Base-by-base conservation (phyloP, 2,113 vertebrate species). In the Tichodroma muraria region DNA sequence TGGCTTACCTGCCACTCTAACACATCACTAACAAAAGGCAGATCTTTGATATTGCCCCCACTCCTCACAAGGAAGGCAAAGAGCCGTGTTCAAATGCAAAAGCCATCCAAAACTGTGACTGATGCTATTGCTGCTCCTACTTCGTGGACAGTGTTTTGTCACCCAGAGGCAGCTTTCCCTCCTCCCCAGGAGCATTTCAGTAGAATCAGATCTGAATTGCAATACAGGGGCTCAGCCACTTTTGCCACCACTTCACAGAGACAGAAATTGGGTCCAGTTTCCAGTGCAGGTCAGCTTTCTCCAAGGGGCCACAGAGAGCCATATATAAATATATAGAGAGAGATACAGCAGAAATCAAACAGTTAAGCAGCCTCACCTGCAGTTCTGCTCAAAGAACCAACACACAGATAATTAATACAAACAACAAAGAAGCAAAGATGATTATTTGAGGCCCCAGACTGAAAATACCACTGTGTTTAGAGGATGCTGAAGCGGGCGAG, bases 381-480 rank as follows among this genome's bases (percentile, higher is more conserved):
- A 56, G 81, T 75, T 86, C 82, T 72, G 50, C 80, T 52, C 72
- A 65, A 64, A 91, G 19, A 56, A 75, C 40, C 52, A 89, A 89
- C 8, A 81, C 16, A 59, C 38, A 76, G 47, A 89, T 66, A 94
- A 90, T 52, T 84, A 92, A 95, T 56, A 57, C 60, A 95, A 94
- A 93, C 38, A 89, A 92, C 85, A 96, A 95, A 92, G 73, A 63
- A 95, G 56, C n/a, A 84, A 93, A 85, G 89, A 91, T 40, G 60
- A 91, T 69, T 96, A 97, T 89, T 54, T 52, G 83, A 95, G 97
- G 89, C 64, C 69, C 83, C 44, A 66, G 88, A 92, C 80, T n/a
- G 59, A 95, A 88, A 93, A 87, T 57, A 92, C 85, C 77, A 84
- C 71, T 78, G 92, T 90, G 95, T 75, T 97, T 59, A 95, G 91